These are phyloP conservation scores for Ferrisia virgata DNA, from an alignment of 2,888 invertebrate species.

Conservation along the genomic window DNA sequence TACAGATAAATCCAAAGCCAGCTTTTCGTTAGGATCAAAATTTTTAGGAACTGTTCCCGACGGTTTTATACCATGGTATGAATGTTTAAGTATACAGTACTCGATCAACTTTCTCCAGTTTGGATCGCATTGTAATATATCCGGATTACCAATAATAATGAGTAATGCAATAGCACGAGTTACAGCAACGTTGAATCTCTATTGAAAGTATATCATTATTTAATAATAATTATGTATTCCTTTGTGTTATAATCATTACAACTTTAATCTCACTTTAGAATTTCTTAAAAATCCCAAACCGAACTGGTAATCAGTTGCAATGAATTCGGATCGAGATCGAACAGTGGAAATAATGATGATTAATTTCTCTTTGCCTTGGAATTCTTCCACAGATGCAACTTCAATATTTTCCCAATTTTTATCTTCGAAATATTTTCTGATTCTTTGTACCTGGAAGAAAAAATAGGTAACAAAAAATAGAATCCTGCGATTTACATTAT, in stretches of 20 bases:
- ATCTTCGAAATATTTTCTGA: not conserved
- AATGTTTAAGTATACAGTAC: constrained; percentile 46
- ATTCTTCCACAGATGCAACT: constrained; percentile 81
- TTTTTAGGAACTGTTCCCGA: not conserved
- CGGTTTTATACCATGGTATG: constrained; percentile 41
- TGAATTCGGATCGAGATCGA: constrained; percentile 60
- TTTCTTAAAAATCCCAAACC: constrained; percentile 61
- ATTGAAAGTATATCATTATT: not conserved
- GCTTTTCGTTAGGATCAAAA: constrained; percentile 14
- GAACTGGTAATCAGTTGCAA: constrained; percentile 59
- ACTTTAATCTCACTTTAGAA: constrained; percentile 57
- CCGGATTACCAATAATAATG: constrained; percentile 55
- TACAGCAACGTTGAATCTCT: constrained; percentile 72
- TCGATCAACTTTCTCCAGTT: constrained; percentile 47
- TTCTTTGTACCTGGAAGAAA: constrained; percentile 34
- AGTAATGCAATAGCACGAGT: constrained; percentile 69
- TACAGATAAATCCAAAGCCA: not conserved
- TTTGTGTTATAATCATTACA: not conserved
- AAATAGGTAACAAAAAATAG: not conserved
- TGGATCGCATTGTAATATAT: constrained; percentile 47
- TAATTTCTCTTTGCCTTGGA: constrained; percentile 81
- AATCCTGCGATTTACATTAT: not conserved
- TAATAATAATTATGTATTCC: not conserved
- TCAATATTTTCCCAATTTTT: constrained; percentile 57
- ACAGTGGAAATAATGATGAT: constrained; percentile 81